Percentiles rank a stretch among this genome's conserved stretches.
These are phyloP conservation scores for Congeria kusceri DNA, from an alignment of 2,888 invertebrate species.

Conservation along the genomic window DNA sequence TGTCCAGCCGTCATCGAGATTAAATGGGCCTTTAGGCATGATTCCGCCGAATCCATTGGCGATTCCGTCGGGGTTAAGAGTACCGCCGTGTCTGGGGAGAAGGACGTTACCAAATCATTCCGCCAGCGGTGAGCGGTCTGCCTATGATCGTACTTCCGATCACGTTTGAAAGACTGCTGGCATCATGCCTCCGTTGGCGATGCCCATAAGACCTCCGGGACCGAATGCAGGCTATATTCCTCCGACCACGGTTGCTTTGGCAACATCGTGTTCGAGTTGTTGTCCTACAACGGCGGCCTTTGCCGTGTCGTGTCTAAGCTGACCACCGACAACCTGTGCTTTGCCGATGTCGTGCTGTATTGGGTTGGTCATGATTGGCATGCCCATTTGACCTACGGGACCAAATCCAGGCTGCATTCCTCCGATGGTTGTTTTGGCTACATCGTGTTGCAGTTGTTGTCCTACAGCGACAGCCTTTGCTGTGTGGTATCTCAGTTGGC, in stretches of 20 bases:
- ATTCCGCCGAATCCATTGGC: slow-evolving; percentile 43
- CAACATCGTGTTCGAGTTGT: no score
- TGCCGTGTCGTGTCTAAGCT: no score
- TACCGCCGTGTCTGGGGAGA: slow-evolving; percentile 47
- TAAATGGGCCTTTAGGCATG: neutral
- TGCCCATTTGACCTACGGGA: slow-evolving; percentile 4
- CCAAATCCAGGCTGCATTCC: neutral
- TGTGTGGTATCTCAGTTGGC: no score
- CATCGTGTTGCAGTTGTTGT: no score
- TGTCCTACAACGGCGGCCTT: no score
- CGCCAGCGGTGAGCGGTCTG: slow-evolving; percentile 28
- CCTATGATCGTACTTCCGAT: slow-evolving; percentile 42
- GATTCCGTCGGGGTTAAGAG: slow-evolving; percentile 30
- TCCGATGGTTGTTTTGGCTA: no score
- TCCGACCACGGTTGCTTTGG: neutral
- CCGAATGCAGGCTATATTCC: neutral
- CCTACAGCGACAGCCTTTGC: no score
- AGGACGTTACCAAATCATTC: slow-evolving; percentile 2
- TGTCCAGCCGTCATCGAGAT: slow-evolving; percentile 29
- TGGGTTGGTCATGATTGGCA: neutral
- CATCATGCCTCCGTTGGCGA: neutral
- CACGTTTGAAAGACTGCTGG: slow-evolving; percentile 20
- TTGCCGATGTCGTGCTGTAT: no score
- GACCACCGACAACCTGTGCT: no score
- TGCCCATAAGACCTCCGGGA: slow-evolving; percentile 8